Percentiles rank a stretch among this genome's conserved stretches.
Conservation (phyloP, 2,113 vertebrate species). For the Kryptolebias marmoratus region DNA sequence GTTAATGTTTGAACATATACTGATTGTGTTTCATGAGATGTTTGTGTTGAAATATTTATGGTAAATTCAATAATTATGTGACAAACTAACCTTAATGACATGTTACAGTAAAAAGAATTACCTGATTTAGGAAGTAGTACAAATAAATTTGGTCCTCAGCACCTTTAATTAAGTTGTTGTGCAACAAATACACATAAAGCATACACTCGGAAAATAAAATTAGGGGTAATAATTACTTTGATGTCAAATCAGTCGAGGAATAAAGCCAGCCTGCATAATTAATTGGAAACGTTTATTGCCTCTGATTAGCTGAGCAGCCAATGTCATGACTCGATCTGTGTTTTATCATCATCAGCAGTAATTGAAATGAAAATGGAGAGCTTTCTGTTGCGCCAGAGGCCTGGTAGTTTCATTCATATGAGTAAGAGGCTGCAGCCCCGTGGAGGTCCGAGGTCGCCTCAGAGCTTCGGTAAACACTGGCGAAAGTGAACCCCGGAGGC, state of each 20-base stretch:
- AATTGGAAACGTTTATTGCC: conserved; percentile 64
- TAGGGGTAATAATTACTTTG: conserved; percentile 49
- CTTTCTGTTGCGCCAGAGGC: conserved; percentile 25
- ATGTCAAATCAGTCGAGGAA: conserved; percentile 37
- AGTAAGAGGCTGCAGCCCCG: conserved; percentile 25
- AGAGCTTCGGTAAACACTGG: conserved; percentile 40
- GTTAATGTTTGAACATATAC: conserved; percentile 8
- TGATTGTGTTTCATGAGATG: neutral
- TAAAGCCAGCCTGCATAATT: conserved; percentile 60
- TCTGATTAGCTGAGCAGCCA: conserved; percentile 62
- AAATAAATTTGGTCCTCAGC: conserved; percentile 12
- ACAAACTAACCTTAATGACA: conserved; percentile 18
- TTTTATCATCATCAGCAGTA: conserved; percentile 60
- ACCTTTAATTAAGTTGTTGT: conserved; percentile 48
- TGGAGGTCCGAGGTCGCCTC: conserved; percentile 18
- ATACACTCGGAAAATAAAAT: conserved; percentile 49
- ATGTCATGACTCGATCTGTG: conserved; percentile 63
- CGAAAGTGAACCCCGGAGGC: conserved; percentile 29
- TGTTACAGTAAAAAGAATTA: conserved; percentile 38
- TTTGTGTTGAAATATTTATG: neutral
- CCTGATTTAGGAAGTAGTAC: neutral
- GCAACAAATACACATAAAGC: conserved; percentile 42
- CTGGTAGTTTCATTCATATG: conserved; percentile 47
- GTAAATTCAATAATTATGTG: neutral
- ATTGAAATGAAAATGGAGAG: conserved; percentile 69